phyloP scores from a whole-genome alignment of 2,888 invertebrate species.

The Pachymerium ferrugineum region DNA sequence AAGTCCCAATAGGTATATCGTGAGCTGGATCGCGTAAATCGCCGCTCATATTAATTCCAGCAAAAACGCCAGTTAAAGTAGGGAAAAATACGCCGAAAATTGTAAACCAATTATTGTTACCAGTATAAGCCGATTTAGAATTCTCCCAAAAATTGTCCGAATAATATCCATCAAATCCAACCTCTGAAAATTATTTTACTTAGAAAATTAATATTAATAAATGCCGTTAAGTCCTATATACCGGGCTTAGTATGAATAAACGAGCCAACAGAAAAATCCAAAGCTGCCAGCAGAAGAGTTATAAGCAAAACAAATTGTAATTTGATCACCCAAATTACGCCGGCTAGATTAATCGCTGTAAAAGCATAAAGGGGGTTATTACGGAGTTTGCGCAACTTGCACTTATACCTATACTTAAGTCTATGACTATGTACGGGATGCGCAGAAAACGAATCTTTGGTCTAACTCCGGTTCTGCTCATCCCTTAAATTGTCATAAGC shows the following conservation, averaged over 20 bases:
- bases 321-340: conserved; percentile 97
- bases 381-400: not conserved
- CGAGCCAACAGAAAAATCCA: conserved; percentile 91
- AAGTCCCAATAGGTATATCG: conserved; percentile 89
- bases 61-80: conserved; percentile 91
- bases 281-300: conserved; percentile 76
- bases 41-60: conserved; percentile 98
- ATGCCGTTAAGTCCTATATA: conserved; percentile 46
- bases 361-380: not conserved
- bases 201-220: conserved; percentile 34
- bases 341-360: conserved; percentile 80
- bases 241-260: conserved; percentile 69
- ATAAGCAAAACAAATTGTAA: conserved; percentile 83
- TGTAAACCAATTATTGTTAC: conserved; percentile 85
- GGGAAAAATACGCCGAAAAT: conserved; percentile 98
- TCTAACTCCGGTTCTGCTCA: too few species aligned
- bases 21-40: conserved; percentile 85
- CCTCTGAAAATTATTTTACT: conserved; percentile 39
- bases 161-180: conserved; percentile 82
- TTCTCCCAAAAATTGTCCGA: conserved; percentile 72
- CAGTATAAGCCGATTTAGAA: conserved; percentile 69
- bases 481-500: too few species aligned
- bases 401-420: too few species aligned
- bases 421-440: too few species aligned
- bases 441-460: too few species aligned